Percentiles rank a stretch among this genome's conserved stretches.
These are phyloP conservation scores for Alauda arvensis DNA, from an alignment of 2,797 vertebrate genomes.

Conservation along the genomic window DNA sequence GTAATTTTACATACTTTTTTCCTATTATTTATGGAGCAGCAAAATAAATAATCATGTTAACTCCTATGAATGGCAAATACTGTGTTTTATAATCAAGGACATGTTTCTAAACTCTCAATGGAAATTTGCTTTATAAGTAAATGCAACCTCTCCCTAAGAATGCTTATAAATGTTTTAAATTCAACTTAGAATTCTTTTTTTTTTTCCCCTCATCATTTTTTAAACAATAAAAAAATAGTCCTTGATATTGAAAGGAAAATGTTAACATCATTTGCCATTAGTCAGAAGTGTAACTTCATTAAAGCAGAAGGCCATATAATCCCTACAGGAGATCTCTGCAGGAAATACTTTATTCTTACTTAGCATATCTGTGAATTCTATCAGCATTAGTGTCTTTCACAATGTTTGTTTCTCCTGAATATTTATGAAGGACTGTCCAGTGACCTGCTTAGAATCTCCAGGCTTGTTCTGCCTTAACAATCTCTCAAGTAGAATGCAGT, in stretches of 20 bases:
- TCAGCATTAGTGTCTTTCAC: slow-evolving; percentile 67
- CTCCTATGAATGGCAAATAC: background rate
- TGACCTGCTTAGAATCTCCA: slow-evolving; percentile 62
- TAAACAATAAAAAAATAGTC: slow-evolving; percentile 5
- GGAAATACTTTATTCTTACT: slow-evolving; percentile 63
- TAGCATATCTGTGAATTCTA: slow-evolving; percentile 67
- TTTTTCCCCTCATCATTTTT: background rate
- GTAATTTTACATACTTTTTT: background rate
- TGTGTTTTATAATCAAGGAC: background rate
- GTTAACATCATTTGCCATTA: slow-evolving; percentile 63
- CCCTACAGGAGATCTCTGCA: slow-evolving; percentile 59
- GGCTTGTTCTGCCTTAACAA: slow-evolving; percentile 61
- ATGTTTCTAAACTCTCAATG: background rate
- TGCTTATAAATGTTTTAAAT: background rate
- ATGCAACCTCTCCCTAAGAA: background rate
- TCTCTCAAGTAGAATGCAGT: slow-evolving; percentile 51
- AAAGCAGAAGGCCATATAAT: slow-evolving; percentile 55
- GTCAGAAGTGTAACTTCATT: slow-evolving; percentile 63
- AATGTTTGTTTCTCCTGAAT: slow-evolving; percentile 66
- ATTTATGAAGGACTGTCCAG: slow-evolving; percentile 71
- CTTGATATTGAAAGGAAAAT: slow-evolving; percentile 19
- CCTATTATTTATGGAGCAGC: background rate
- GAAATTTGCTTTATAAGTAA: background rate
- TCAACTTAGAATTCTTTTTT: background rate
- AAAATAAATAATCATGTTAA: background rate